phyloP scores from a whole-genome alignment of 2,888 invertebrate species.

The Sphecodes monilicornis region DNA sequence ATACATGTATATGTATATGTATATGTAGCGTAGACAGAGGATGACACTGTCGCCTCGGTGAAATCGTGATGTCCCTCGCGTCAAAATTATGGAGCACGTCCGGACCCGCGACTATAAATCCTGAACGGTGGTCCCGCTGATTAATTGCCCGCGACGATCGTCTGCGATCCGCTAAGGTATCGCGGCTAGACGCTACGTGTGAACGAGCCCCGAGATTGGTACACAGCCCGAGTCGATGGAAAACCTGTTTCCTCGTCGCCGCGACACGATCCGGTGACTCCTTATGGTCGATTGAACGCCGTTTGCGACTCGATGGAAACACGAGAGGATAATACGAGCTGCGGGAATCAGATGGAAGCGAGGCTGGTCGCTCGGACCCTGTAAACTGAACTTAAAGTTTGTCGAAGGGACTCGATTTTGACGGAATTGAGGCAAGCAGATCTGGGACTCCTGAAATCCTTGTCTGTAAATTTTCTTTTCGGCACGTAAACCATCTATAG shows the following conservation, averaged over 20 bases:
- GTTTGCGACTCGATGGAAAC: slow-evolving; percentile 36
- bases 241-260: slow-evolving; percentile 64
- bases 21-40: too few relatives aligned
- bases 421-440: not conserved
- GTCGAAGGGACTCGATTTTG: not conserved
- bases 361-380: not conserved
- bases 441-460: too few relatives aligned
- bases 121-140: slow-evolving; percentile 43
- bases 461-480: not conserved
- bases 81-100: slow-evolving; percentile 13
- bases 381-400: not conserved
- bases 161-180: slow-evolving; percentile 60
- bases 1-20: too few relatives aligned
- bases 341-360: not conserved
- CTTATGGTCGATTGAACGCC: slow-evolving; percentile 44
- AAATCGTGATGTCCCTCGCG: slow-evolving; percentile 7
- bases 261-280: slow-evolving; percentile 63
- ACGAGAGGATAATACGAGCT: slow-evolving; percentile 38
- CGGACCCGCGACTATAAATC: slow-evolving; percentile 34
- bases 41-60: not conserved
- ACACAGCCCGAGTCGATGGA: slow-evolving; percentile 54
- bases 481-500: too few relatives aligned
- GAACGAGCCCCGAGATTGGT: slow-evolving; percentile 46
- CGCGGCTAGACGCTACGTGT: slow-evolving; percentile 56
- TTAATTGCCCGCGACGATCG: slow-evolving; percentile 57